Base-by-base conservation (phyloP, 2,888 invertebrate species). In the Drosophila demipolita region DNA sequence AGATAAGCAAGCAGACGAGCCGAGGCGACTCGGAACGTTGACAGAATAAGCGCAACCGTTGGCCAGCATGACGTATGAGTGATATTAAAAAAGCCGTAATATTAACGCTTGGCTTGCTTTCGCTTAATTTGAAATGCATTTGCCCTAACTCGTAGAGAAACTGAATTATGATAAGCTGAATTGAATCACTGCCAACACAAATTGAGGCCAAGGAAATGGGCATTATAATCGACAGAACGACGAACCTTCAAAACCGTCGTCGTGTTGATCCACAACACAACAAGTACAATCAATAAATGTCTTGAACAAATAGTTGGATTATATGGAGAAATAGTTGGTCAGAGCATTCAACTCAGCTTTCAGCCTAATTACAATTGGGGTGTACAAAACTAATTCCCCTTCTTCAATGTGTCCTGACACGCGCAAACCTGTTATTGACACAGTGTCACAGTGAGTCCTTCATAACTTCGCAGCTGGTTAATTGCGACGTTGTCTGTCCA, bases 11-110 rank as follows among this genome's bases (percentile, higher is more conserved):
- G 50, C 38, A 45, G 48, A 33, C 15, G 11, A 17, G 26, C 9
- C 33, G 38, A 38, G 52, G 38, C 36, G 23, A 40, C 32, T n/a
- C 38, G 20, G n/a, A 54, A 60, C 48, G 61, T 69, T 75, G 73
- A 64, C 65, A 57, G 78, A 52, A 65, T 66, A 69, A 78, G 55
- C 55, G 26, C 50, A 58, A 42, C 20, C 42, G 62, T 58, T 67
- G 67, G 49, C 38, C 75, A 66, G 66, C 79, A 32, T 75, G 85
- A 70, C 72, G 79, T 85, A 85, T 82, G 70, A 67, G 86, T 42
- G 66, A 70, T 85, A 79, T 85, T 78, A 73, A 85, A 85, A 75
- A 84, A 75, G 70, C 71, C 84, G 66, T 73, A 62, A 65, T 66
- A 55, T 73, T 74, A 74, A 71, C 66, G 74, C 65, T 54, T 50